Evolutionary conservation across 2,888 invertebrate species (phyloP).

Genomic region (Rhagophthalmus giganteus): DNA sequence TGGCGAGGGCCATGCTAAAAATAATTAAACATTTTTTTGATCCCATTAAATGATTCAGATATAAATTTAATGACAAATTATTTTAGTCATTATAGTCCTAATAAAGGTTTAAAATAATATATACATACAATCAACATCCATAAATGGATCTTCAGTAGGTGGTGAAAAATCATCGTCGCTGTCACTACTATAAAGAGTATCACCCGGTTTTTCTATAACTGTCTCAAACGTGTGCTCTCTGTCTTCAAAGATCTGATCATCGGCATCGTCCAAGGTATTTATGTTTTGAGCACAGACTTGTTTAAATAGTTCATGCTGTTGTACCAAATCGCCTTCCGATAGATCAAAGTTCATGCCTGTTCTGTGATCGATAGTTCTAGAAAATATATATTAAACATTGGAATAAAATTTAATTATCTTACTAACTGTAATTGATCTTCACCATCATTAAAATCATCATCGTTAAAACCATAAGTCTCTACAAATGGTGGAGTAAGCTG

Average conservation of each 20-base stretch:
- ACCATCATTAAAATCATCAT: constrained; percentile 65
- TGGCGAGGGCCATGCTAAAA: constrained; percentile 31
- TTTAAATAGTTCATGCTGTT: constrained; percentile 63
- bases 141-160: constrained; percentile 53
- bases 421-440: constrained; percentile 61
- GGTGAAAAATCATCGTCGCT: constrained; percentile 55
- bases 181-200: constrained; percentile 56
- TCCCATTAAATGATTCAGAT: too few species aligned
- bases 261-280: constrained; percentile 49
- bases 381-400: constrained; percentile 5
- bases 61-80: too few species aligned
- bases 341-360: constrained; percentile 55
- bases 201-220: constrained; percentile 56
- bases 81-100: too few species aligned
- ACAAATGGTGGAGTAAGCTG: constrained; percentile 64
- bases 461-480: constrained; percentile 65
- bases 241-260: constrained; percentile 56
- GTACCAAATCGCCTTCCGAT: constrained; percentile 56
- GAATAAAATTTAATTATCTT: constrained; percentile 2
- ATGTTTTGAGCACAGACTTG: constrained; percentile 58
- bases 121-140: constrained; percentile 55
- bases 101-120: too few species aligned
- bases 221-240: constrained; percentile 57
- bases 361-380: constrained; percentile 48
- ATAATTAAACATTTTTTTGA: neutral